These are phyloP conservation scores for Scaptomyza cyrtandrae DNA, from an alignment of 2,888 invertebrate genomes.

Conservation along the genomic window DNA sequence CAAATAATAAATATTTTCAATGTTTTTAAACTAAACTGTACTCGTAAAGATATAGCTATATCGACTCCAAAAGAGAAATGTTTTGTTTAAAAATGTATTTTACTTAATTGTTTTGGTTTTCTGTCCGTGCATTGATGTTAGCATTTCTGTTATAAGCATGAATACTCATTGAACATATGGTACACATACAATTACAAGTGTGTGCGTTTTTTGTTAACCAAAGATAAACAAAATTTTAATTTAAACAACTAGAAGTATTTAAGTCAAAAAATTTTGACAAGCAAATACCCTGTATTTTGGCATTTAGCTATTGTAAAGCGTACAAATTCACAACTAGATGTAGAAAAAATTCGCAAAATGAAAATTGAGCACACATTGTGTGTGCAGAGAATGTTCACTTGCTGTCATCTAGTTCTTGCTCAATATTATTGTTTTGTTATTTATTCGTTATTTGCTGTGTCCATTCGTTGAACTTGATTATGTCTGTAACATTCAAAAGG, in stretches of 20 bases:
- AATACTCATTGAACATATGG: slow-evolving; percentile 23
- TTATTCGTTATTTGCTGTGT: neutral
- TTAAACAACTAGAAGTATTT: neutral
- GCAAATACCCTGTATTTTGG: neutral
- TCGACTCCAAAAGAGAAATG: neutral
- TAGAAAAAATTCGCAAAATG: neutral
- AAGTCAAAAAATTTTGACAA: neutral
- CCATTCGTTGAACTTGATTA: no score
- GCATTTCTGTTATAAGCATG: slow-evolving; percentile 9
- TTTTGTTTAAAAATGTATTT: slow-evolving; percentile 1
- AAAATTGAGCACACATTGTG: neutral
- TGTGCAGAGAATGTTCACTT: no score
- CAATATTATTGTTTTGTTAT: neutral
- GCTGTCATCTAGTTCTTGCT: neutral
- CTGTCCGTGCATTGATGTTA: slow-evolving; percentile 9
- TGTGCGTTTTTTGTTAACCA: slow-evolving; percentile 14
- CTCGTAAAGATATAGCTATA: neutral
- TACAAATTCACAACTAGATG: neutral
- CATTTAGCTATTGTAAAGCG: neutral
- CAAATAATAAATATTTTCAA: neutral
- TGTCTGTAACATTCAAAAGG: neutral
- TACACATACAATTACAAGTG: slow-evolving; percentile 1
- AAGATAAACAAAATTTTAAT: slow-evolving; percentile 42
- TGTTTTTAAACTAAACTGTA: neutral
- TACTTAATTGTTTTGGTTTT: slow-evolving; percentile 6